phyloP scores from a whole-genome alignment of 2,113 vertebrate genomes.

The Corythornis vintsioides region DNA sequence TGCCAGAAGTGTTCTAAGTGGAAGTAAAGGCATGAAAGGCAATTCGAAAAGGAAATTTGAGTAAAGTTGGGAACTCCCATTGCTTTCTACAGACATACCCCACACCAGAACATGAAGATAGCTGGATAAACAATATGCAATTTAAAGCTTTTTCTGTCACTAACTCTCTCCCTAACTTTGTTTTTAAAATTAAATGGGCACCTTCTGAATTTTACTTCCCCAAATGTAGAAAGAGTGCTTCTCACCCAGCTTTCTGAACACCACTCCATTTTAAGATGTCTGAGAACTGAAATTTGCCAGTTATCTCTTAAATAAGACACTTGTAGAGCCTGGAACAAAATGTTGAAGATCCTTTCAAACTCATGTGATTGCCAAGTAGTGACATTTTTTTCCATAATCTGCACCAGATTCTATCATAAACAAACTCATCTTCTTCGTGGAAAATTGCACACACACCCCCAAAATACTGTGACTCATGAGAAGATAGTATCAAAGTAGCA shows the following conservation, averaged over 20 bases:
- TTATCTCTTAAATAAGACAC: too few relatives aligned
- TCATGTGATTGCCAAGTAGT: neutral
- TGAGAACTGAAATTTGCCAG: too few relatives aligned
- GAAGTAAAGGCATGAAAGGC: neutral
- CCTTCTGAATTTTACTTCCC: too few relatives aligned
- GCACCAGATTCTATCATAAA: neutral
- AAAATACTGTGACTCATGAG: conserved; percentile 47
- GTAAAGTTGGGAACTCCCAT: neutral
- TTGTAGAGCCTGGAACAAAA: too few relatives aligned
- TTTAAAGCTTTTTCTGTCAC: neutral
- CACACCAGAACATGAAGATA: neutral
- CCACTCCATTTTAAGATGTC: too few relatives aligned
- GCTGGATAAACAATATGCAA: neutral
- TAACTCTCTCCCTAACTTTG: too few relatives aligned
- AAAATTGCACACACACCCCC: neutral
- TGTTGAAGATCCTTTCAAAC: too few relatives aligned
- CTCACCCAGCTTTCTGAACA: too few relatives aligned
- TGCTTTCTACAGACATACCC: neutral
- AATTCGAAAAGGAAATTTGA: neutral
- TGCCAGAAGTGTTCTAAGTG: neutral
- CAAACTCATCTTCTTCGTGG: neutral
- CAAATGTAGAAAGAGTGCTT: too few relatives aligned
- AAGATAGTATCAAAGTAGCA: conserved; percentile 66
- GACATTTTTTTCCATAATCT: neutral
- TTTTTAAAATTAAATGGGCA: too few relatives aligned